A percentile compares a stretch with the other conserved stretches of the same genome.
These are phyloP conservation scores for Zaprionus lachaisei DNA, from an alignment of 1,140 invertebrate genomes.

Conservation along the genomic window DNA sequence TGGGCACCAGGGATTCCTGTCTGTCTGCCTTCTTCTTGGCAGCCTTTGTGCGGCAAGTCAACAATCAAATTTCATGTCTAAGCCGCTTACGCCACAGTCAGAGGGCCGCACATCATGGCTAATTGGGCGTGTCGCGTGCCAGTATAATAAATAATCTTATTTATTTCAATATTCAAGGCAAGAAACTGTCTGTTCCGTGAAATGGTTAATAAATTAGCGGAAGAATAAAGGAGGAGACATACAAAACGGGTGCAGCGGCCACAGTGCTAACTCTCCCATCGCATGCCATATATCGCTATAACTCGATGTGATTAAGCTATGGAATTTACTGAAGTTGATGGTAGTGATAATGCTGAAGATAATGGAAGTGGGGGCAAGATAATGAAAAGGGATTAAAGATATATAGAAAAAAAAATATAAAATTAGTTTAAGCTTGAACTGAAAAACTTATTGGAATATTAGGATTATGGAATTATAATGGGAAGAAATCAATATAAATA, in stretches of 20 bases:
- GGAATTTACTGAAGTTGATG: neutral
- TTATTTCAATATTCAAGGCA: slow-evolving; percentile 36
- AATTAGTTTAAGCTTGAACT: too few species aligned
- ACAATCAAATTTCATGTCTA: slow-evolving; percentile 50
- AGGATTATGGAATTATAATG: neutral
- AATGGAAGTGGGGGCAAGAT: neutral
- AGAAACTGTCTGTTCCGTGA: neutral
- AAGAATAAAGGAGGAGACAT: neutral
- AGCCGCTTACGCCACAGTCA: slow-evolving; percentile 21
- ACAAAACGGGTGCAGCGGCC: neutral
- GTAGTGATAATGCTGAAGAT: neutral
- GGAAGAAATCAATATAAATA: neutral
- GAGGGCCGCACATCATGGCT: slow-evolving; percentile 55
- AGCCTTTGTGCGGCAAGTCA: slow-evolving; percentile 19
- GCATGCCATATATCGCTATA: slow-evolving; percentile 18
- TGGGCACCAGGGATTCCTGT: slow-evolving; percentile 20
- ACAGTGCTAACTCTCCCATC: slow-evolving; percentile 16
- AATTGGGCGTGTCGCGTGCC: slow-evolving; percentile 56
- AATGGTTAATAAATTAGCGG: slow-evolving; percentile 41
- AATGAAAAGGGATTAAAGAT: neutral
- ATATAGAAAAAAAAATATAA: too few species aligned
- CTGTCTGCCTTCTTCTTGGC: neutral
- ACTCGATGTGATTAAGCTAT: slow-evolving; percentile 25
- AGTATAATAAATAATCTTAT: slow-evolving; percentile 54
- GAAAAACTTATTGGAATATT: too few species aligned